phyloP scores from a whole-genome alignment of 2,797 vertebrate genomes.

The Sciaenops ocellatus region DNA sequence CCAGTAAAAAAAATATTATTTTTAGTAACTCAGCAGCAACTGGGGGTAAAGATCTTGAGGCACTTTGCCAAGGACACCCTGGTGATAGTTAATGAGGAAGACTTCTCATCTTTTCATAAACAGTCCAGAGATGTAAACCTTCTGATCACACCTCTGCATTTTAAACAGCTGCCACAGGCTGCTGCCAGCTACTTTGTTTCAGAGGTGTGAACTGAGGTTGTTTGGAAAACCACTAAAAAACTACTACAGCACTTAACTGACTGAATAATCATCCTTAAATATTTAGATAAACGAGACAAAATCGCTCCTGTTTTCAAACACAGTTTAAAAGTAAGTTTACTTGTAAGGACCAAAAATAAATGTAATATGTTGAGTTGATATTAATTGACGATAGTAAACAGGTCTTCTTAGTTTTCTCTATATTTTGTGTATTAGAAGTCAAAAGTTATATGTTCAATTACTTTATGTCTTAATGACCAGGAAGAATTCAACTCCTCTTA shows the following conservation, averaged over 20 bases:
- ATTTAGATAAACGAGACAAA: slow-evolving; percentile 12
- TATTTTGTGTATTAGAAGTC: neutral
- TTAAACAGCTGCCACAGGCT: neutral
- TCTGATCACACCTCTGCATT: neutral
- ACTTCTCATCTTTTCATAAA: slow-evolving; percentile 26
- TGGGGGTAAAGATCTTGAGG: slow-evolving; percentile 6
- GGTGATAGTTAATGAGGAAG: slow-evolving; percentile 40
- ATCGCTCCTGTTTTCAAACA: neutral
- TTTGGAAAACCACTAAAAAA: slow-evolving; percentile 4
- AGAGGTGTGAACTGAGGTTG: neutral
- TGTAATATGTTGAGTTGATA: neutral
- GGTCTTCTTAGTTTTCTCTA: neutral
- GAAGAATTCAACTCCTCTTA: neutral
- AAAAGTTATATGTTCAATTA: neutral
- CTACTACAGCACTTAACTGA: neutral
- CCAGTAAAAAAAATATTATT: slow-evolving; percentile 24
- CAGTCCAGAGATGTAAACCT: slow-evolving; percentile 20
- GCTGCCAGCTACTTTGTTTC: neutral
- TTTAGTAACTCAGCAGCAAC: slow-evolving; percentile 18
- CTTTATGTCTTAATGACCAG: neutral
- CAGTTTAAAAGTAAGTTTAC: neutral
- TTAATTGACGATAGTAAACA: neutral
- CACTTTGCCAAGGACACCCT: slow-evolving; percentile 12
- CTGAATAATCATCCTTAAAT: neutral
- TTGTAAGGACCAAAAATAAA: neutral